Percentiles rank a stretch among this genome's conserved stretches.
phyloP scores from a whole-genome alignment of 2,797 vertebrate genomes.

The Phoebastria nigripes region DNA sequence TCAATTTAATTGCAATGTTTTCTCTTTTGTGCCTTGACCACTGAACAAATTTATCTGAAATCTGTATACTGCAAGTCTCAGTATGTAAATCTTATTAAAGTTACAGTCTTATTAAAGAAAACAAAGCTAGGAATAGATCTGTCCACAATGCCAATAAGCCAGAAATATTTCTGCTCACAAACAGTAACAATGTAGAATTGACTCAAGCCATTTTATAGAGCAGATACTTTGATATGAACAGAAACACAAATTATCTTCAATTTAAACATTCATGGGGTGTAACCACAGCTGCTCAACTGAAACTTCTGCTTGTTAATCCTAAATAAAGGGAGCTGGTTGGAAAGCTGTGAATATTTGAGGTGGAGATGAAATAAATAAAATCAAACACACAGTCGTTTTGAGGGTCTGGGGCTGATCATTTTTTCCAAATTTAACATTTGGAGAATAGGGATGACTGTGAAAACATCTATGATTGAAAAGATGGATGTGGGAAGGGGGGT shows the following conservation, averaged over 20 bases:
- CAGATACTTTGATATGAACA: background rate
- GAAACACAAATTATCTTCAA: background rate
- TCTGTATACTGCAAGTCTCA: background rate
- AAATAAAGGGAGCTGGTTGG: background rate
- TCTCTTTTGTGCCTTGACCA: background rate
- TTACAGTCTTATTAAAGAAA: background rate
- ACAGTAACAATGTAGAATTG: background rate
- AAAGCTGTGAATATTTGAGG: background rate
- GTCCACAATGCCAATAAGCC: background rate
- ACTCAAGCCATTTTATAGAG: background rate
- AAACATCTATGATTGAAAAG: background rate
- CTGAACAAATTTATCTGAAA: background rate
- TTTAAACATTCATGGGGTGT: background rate
- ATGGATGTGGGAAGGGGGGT: background rate
- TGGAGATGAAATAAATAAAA: background rate
- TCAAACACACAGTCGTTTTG: background rate
- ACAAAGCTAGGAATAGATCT: background rate
- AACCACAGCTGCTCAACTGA: background rate
- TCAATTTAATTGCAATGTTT: slow-evolving; percentile 3
- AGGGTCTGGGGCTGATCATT: background rate
- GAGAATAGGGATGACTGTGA: background rate
- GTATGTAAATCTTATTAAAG: background rate
- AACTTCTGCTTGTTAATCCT: background rate
- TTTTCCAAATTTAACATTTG: background rate
- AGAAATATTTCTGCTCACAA: slow-evolving; percentile 25